Conservation (phyloP, 1,140 invertebrate species). For the Lepidurus packardi region DNA sequence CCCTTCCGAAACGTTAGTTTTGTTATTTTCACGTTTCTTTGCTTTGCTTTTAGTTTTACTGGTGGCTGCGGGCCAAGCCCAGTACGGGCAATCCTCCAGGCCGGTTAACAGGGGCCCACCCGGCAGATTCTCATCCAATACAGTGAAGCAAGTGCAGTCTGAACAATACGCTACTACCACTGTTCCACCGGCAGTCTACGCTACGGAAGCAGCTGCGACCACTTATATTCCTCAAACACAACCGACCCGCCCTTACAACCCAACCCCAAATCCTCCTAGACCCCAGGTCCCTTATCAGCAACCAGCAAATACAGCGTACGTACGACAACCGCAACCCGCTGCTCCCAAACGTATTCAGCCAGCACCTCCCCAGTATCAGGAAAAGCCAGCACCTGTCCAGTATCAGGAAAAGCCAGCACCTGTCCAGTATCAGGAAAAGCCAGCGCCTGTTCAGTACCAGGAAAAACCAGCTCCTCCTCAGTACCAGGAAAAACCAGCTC, state of each 20-base stretch:
- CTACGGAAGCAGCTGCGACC: neutral
- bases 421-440: neutral
- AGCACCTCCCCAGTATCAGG: neutral
- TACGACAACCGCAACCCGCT: neutral
- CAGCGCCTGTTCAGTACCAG: neutral
- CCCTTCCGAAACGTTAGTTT: neutral
- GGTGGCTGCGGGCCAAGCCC: neutral
- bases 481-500: no score
- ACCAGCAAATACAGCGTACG: neutral
- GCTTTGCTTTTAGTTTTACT: neutral
- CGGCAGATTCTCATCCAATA: neutral
- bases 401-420: neutral
- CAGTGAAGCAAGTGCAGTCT: neutral
- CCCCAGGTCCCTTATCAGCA: neutral
- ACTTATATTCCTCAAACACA: neutral
- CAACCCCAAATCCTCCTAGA: neutral
- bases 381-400: neutral
- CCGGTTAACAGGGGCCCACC: neutral
- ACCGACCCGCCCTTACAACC: neutral
- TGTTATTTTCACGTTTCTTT: neutral
- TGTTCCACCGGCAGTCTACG: neutral
- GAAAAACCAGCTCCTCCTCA: neutral
- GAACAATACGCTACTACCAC: neutral
- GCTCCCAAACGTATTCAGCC: neutral
- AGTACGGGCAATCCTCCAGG: neutral